These are phyloP conservation scores for Dicrostonyx torquatus DNA, from an alignment of 2,797 vertebrate species.

Conservation along the genomic window DNA sequence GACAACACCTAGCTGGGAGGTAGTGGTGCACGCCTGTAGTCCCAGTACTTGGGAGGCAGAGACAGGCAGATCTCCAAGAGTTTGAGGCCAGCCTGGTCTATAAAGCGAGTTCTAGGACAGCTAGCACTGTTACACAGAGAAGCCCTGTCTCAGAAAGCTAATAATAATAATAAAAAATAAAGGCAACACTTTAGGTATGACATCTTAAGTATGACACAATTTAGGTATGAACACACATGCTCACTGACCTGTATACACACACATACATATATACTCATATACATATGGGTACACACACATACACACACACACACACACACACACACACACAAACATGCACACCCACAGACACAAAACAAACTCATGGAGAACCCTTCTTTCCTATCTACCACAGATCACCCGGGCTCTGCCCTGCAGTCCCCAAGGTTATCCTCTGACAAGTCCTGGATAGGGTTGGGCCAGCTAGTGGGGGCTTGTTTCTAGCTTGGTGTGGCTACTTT, in stretches of 20 bases:
- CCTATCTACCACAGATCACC: neutral
- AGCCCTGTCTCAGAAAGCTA: neutral
- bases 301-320: neutral
- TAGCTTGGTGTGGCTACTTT: neutral
- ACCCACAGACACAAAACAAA: neutral
- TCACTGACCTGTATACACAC: neutral
- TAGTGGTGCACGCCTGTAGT: no score
- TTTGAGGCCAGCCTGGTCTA: no score
- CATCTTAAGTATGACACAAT: no score
- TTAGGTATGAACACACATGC: neutral
- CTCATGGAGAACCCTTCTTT: neutral
- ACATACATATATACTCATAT: neutral
- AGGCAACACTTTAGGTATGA: neutral
- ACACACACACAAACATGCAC: neutral
- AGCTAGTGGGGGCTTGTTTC: fast-evolving
- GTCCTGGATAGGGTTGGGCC: neutral
- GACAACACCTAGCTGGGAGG: no score
- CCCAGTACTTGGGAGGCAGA: no score
- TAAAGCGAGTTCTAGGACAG: no score
- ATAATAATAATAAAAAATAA: neutral
- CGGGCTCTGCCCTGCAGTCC: neutral
- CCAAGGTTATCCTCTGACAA: neutral
- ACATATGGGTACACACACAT: neutral
- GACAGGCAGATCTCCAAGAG: no score
- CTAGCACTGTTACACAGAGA: no score